These are phyloP conservation scores for Phoxinus phoxinus DNA, from an alignment of 2,113 vertebrate genomes.

Conservation along the genomic window DNA sequence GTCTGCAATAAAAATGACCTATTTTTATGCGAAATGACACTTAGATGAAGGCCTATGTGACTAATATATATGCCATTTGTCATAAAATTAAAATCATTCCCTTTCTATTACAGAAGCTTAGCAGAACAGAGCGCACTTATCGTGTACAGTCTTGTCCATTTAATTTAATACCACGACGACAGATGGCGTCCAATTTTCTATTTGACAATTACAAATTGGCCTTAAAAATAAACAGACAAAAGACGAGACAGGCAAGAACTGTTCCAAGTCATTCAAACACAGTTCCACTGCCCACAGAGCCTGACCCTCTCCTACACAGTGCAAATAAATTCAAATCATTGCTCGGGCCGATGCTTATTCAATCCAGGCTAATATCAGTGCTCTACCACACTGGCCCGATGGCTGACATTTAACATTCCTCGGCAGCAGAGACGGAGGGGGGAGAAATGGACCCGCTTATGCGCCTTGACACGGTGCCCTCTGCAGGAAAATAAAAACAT, in stretches of 20 bases:
- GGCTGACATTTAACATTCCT: conserved; percentile 61
- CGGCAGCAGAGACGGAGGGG: conserved; percentile 46
- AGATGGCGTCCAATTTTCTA: conserved; percentile 46
- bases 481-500: conserved; percentile 81
- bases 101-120: conserved; percentile 2
- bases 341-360: conserved; percentile 44
- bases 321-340: conserved; percentile 53
- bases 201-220: conserved; percentile 40
- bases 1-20: neutral
- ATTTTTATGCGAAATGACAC: neutral
- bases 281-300: neutral
- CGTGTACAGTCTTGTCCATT: conserved; percentile 12
- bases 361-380: conserved; percentile 48
- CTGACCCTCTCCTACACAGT: conserved; percentile 13
- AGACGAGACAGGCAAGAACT: neutral
- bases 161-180: conserved; percentile 30
- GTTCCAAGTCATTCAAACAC: neutral
- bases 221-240: conserved; percentile 26
- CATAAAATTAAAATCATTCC: conserved; percentile 21
- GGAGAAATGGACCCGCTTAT: conserved; percentile 79
- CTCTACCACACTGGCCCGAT: conserved; percentile 13
- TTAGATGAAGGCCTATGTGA: neutral
- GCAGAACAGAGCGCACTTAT: neutral
- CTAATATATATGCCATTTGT: conserved; percentile 4
- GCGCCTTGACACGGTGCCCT: conserved; percentile 75